Evolutionary conservation across 2,888 invertebrate genomes (phyloP).

Genomic region (Esperia sulphurella): DNA sequence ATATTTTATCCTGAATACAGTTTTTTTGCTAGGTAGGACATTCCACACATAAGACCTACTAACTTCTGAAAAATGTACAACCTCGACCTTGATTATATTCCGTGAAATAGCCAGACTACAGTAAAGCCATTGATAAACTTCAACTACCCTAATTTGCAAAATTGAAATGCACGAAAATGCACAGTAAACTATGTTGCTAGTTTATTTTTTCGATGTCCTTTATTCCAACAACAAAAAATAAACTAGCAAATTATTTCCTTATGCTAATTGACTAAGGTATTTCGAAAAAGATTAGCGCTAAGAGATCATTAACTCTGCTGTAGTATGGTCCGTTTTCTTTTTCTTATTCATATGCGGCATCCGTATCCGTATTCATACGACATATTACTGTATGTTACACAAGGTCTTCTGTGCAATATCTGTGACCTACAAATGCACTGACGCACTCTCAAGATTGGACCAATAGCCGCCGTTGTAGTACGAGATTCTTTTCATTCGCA

Average conservation of each 20-base stretch:
- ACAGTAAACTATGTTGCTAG: no score
- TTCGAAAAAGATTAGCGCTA: slow-evolving; percentile 5
- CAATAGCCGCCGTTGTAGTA: slow-evolving; percentile 39
- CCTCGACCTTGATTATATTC: no score
- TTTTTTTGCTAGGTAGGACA: no score
- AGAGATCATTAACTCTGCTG: slow-evolving; percentile 1
- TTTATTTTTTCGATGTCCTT: no score
- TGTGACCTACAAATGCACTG: slow-evolving; percentile 58
- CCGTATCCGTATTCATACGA: slow-evolving; percentile 42
- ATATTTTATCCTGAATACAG: no score
- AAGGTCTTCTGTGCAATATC: slow-evolving; percentile 61
- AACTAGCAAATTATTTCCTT: not conserved
- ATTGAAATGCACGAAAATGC: no score
- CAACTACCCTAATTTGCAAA: no score
- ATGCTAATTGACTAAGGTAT: no score
- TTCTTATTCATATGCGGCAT: slow-evolving; percentile 32
- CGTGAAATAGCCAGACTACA: no score
- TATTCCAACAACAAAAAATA: not conserved
- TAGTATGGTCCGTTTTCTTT: slow-evolving; percentile 21
- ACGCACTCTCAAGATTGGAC: slow-evolving; percentile 38
- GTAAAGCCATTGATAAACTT: no score
- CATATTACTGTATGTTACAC: slow-evolving; percentile 44
- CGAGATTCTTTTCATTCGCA: slow-evolving; percentile 39
- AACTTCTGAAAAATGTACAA: no score
- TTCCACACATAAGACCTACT: no score